phyloP scores from a whole-genome alignment of 2,797 vertebrate genomes.

The Cichlasoma orientale region DNA sequence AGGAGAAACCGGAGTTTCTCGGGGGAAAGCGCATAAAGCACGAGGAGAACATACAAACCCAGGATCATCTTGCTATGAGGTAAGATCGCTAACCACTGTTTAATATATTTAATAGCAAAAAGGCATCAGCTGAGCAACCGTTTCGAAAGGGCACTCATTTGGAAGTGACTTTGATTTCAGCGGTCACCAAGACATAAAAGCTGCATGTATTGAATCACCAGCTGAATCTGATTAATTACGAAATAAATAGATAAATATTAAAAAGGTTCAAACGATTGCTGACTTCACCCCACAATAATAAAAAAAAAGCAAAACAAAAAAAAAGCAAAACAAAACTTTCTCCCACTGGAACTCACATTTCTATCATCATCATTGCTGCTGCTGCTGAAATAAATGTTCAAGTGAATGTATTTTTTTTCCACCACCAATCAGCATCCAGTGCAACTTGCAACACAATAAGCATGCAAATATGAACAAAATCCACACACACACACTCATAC shows the following conservation, averaged over 20 bases:
- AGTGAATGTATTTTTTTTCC: not conserved
- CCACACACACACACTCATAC: not conserved
- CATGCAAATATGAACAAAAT: not conserved
- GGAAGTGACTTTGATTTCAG: not conserved
- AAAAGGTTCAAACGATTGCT: accelerated
- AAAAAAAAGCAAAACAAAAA: no score
- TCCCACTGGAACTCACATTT: not conserved
- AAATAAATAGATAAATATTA: not conserved
- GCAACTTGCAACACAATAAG: not conserved
- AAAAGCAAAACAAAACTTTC: not conserved
- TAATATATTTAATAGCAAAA: no score
- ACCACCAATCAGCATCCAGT: not conserved
- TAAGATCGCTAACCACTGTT: no score
- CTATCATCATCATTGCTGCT: no score
- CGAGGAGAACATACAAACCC: no score
- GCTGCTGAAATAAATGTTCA: not conserved
- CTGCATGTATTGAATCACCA: not conserved
- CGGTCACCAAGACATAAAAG: not conserved
- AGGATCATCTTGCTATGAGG: no score
- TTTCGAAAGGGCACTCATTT: not conserved
- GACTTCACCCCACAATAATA: no score
- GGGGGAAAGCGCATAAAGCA: no score
- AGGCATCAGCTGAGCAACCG: not conserved
- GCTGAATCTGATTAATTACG: not conserved
- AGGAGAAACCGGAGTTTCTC: no score